These are phyloP conservation scores for Marronus borbonicus DNA, from an alignment of 2,888 invertebrate species.

Conservation along the genomic window DNA sequence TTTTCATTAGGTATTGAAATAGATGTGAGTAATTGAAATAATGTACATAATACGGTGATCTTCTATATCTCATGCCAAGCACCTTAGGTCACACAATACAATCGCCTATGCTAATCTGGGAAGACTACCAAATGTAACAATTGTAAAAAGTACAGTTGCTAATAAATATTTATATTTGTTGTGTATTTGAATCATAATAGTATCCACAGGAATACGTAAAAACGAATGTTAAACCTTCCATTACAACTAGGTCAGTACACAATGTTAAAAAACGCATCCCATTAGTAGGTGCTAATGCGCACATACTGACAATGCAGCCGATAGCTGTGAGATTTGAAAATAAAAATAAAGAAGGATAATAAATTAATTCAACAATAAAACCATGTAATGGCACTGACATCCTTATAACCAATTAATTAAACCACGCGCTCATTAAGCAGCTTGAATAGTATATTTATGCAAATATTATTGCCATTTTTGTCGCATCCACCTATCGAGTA, in stretches of 20 bases:
- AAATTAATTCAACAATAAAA: conserved; percentile 21
- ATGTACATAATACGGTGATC: too few relatives aligned
- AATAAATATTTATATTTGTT: conserved; percentile 27
- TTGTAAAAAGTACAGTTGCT: conserved; percentile 21
- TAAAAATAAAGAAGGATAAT: not conserved
- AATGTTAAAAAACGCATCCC: too few relatives aligned
- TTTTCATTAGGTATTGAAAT: too few relatives aligned
- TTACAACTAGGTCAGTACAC: conserved; percentile 34
- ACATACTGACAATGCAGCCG: too few relatives aligned
- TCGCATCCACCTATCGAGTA: not conserved
- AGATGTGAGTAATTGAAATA: too few relatives aligned
- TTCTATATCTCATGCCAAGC: not conserved
- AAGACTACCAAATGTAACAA: not conserved
- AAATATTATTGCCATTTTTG: conserved; percentile 23
- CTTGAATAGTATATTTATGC: conserved; percentile 27
- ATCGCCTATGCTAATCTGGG: conserved; percentile 10
- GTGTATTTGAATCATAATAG: conserved; percentile 19
- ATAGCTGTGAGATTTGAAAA: too few relatives aligned
- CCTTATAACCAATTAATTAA: conserved; percentile 24
- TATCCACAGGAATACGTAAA: not conserved
- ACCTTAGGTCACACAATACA: not conserved
- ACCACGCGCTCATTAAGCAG: conserved; percentile 28
- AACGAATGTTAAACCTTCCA: conserved; percentile 28
- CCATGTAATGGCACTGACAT: conserved; percentile 15
- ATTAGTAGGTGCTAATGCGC: too few relatives aligned